Evolutionary conservation across 2,888 invertebrate species (phyloP).

Genomic region (Ametastegia equiseti): DNA sequence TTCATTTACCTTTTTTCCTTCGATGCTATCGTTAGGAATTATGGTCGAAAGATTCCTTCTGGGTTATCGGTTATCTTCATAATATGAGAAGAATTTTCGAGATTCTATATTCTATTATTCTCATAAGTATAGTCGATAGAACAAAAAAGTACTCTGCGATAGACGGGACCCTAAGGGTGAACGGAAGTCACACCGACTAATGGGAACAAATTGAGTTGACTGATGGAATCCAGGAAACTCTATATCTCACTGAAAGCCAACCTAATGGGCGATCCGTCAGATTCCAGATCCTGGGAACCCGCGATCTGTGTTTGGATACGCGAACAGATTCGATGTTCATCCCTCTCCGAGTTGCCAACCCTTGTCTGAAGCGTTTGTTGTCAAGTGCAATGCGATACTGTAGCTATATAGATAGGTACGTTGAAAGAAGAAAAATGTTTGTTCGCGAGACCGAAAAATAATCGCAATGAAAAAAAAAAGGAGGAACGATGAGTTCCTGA

Average conservation of each 20-base stretch:
- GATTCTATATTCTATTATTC: neutral
- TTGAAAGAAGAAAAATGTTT: neutral
- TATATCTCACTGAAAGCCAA: constrained; percentile 70
- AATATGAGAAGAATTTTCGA: neutral
- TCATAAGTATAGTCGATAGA: neutral
- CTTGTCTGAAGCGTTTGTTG: constrained; percentile 35
- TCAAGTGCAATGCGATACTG: constrained; percentile 31
- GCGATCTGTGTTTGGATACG: constrained; percentile 54
- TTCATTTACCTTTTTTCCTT: neutral
- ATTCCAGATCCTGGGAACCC: constrained; percentile 67
- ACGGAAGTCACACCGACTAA: constrained; percentile 63
- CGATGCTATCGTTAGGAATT: constrained; percentile 54
- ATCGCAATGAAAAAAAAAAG: neutral
- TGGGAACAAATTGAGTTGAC: constrained; percentile 75
- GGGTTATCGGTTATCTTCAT: neutral
- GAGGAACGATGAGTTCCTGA: neutral
- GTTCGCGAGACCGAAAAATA: neutral
- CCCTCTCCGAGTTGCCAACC: neutral
- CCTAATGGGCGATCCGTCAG: constrained; percentile 75
- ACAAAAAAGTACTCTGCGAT: neutral
- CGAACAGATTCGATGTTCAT: constrained; percentile 50
- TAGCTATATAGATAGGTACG: neutral
- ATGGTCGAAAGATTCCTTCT: constrained; percentile 59
- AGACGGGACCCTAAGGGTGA: constrained; percentile 23
- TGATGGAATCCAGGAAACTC: constrained; percentile 72